Evolutionary conservation across 2,888 invertebrate genomes (phyloP), one percentile per base, ranked within the genome.

Genomic region (Agrilus cyanescens): DNA sequence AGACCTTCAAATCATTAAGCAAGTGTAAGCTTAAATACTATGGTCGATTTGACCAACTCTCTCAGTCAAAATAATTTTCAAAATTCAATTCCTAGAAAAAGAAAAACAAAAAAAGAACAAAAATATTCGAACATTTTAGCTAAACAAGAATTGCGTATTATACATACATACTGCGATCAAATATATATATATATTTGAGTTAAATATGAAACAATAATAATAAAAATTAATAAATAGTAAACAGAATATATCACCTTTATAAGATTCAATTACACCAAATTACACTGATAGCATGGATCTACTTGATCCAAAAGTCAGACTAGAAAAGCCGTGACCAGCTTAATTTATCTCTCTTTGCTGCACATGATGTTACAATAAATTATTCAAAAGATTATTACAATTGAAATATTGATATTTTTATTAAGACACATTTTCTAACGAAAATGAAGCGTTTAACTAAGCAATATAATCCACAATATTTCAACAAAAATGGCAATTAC

Each of bases 1-100:
- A 55, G 54, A 57, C 55, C 55, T 57, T 56, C 53, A 57, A 57
- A 54, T 55, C 53, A 54, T 56, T 53, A 57, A 57, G 55, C 56
- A 53, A 57, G 51, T 56, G 49, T 53, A 58, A 58, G 57, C 58
- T 57, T 57, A 58, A 47, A 54, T 53, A 54, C 53, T 54, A 56
- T 49, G 43, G 53, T 55, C 53, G 53, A 51, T 51, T 48, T 53
- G 51, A 53, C 53, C 49, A 46, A 47, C 43, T 44, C 45, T 37
- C 43, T 46, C 51, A 52, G 51, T 48, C 52, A 51, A 51, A 53
- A 44, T 41, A 46, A 51, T 45, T 43, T 51, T 50, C 49, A 53
- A 53, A 53, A 51, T 53, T 53, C 55, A 55, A 54, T 56, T 55
- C 53, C 53, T 53, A 57, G 25, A 25, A 2, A 25, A 25, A 25